phyloP scores from a whole-genome alignment of 2,888 invertebrate species.

The Lasioglossum villosulum region DNA sequence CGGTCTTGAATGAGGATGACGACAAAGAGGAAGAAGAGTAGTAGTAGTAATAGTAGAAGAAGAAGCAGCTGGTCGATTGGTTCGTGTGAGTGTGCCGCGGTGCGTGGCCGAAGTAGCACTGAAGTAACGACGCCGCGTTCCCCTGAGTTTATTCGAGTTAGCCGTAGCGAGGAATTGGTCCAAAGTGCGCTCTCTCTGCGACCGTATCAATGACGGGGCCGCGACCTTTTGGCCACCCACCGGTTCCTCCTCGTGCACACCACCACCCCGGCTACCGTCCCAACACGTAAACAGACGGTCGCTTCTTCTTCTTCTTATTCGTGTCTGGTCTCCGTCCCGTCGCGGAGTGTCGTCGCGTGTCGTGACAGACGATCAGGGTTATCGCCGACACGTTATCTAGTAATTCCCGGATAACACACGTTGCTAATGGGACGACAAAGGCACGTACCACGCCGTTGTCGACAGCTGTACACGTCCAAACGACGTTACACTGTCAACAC shows the following conservation, averaged over 20 bases:
- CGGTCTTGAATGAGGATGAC: not conserved
- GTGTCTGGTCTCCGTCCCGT: not conserved
- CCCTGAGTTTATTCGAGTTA: slow-evolving; percentile 81
- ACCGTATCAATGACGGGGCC: slow-evolving; percentile 79
- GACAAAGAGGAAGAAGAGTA: not conserved
- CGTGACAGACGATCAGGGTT: slow-evolving; percentile 66
- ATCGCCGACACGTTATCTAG: slow-evolving; percentile 70
- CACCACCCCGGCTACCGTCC: not conserved
- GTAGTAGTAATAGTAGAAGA: not conserved
- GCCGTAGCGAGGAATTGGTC: slow-evolving; percentile 78
- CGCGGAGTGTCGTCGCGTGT: slow-evolving; percentile 41
- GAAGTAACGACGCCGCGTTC: slow-evolving; percentile 76
- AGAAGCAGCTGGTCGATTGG: slow-evolving; percentile 7
- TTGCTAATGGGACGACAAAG: slow-evolving; percentile 32
- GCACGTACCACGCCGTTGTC: slow-evolving; percentile 7
- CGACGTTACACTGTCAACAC: slow-evolving; percentile 30
- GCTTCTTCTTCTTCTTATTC: slow-evolving; percentile 9
- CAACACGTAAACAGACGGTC: slow-evolving; percentile 44
- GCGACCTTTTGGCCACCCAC: slow-evolving; percentile 74
- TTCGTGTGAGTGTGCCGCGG: slow-evolving; percentile 72
- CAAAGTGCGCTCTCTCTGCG: slow-evolving; percentile 79
- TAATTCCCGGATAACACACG: slow-evolving; percentile 69
- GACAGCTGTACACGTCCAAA: slow-evolving; percentile 25
- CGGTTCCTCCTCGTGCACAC: slow-evolving; percentile 43
- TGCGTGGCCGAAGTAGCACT: slow-evolving; percentile 81